Conservation (phyloP, 2,113 vertebrate genomes). For the Mobula hypostoma region DNA sequence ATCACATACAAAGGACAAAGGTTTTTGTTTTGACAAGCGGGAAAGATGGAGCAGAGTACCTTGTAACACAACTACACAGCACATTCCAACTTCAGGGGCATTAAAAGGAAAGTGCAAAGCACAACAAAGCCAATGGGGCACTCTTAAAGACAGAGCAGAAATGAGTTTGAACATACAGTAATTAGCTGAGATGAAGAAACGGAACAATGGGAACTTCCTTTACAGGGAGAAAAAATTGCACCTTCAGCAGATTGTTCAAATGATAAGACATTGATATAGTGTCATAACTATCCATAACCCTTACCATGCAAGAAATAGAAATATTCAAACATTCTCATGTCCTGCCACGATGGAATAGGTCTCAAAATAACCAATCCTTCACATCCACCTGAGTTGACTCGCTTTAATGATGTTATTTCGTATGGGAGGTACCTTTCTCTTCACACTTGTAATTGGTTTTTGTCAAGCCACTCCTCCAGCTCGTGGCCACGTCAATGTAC, state of each 20-base stretch:
- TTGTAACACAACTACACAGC: neutral
- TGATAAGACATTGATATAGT: neutral
- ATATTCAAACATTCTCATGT: neutral
- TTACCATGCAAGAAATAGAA: neutral
- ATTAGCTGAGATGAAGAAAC: neutral
- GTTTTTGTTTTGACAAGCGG: neutral
- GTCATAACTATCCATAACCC: neutral
- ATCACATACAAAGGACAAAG: neutral
- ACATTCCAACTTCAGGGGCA: neutral
- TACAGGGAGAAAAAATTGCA: too few species aligned
- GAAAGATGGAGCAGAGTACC: neutral
- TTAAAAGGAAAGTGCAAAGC: neutral
- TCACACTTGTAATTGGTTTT: too few species aligned
- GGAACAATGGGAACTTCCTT: neutral
- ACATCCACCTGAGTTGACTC: neutral
- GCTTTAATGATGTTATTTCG: too few species aligned
- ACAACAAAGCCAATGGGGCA: neutral
- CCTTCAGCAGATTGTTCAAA: neutral
- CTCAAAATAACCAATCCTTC: neutral
- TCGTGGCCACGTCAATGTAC: too few species aligned
- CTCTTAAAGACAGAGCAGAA: neutral
- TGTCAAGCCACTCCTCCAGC: too few species aligned
- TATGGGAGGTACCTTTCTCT: too few species aligned
- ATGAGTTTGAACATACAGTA: neutral
- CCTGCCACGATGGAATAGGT: neutral